Evolutionary conservation across 2,113 vertebrate species (phyloP).

Genomic region (Spea multiplicata): DNA sequence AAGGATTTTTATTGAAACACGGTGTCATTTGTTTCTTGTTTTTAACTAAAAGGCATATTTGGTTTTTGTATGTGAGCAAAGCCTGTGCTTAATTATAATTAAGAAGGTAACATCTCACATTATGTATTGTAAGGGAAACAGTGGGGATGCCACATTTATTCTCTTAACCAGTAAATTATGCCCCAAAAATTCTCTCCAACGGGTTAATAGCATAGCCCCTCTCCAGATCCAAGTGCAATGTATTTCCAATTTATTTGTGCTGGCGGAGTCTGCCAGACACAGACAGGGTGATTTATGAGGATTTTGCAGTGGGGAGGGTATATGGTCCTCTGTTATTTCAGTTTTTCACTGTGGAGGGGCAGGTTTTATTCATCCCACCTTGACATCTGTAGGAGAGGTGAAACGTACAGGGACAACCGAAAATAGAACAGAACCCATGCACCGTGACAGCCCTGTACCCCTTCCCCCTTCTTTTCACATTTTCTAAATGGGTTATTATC

Average conservation of each 20-base stretch:
- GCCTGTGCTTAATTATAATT: conserved; percentile 30
- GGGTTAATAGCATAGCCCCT: conserved; percentile 3
- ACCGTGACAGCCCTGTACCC: background rate
- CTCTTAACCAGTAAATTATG: conserved; percentile 11
- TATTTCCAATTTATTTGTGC: conserved; percentile 43
- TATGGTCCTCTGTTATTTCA: conserved; percentile 23
- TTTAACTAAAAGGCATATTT: no score
- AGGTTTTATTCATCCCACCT: conserved; percentile 34
- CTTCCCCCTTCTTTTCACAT: background rate
- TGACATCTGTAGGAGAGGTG: conserved; percentile 28
- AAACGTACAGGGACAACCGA: conserved; percentile 5
- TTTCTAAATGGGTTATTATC: background rate
- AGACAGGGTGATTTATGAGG: conserved; percentile 43
- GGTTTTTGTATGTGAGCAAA: background rate
- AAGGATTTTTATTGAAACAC: no score
- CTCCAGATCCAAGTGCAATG: conserved; percentile 13
- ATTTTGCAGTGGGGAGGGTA: conserved; percentile 10
- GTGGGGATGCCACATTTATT: conserved; percentile 6
- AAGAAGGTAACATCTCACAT: background rate
- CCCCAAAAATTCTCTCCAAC: background rate
- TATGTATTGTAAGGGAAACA: conserved; percentile 1
- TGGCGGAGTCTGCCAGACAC: conserved; percentile 22
- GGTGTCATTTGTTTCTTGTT: no score
- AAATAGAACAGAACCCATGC: conserved; percentile 19
- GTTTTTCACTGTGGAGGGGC: conserved; percentile 17